Conservation (phyloP, 2,113 vertebrate species). For the Aspiorhynchus laticeps region DNA sequence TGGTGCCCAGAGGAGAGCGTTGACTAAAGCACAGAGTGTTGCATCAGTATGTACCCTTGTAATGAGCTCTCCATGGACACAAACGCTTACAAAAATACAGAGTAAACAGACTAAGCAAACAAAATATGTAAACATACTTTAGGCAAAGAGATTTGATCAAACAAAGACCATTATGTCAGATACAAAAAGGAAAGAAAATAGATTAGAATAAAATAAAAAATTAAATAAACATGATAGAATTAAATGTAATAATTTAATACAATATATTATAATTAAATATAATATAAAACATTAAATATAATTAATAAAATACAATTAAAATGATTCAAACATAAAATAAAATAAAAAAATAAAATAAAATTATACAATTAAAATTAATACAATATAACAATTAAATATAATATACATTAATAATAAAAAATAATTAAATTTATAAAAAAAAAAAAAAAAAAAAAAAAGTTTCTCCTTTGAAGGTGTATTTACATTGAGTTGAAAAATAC, state of each 20-base stretch:
- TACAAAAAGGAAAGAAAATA: neutral
- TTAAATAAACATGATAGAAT: too few relatives aligned
- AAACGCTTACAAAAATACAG: conserved; percentile 3
- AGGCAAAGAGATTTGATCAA: neutral
- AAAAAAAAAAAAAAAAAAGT: too few relatives aligned
- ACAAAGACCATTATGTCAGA: neutral
- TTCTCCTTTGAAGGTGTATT: neutral
- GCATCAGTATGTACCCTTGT: neutral
- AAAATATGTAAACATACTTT: conserved; percentile 12
- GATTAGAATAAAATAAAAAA: neutral
- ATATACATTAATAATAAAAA: neutral
- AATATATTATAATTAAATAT: too few relatives aligned
- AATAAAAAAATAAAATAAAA: too few relatives aligned
- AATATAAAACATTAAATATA: too few relatives aligned
- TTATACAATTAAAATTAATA: too few relatives aligned
- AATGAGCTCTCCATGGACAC: conserved; percentile 42
- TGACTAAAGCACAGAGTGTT: neutral
- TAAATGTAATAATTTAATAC: too few relatives aligned
- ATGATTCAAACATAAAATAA: neutral
- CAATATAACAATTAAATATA: neutral
- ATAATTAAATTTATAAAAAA: neutral
- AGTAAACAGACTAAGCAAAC: neutral
- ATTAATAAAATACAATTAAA: too few relatives aligned
- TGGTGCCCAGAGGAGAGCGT: conserved; percentile 5
- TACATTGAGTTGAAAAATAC: neutral